Base-by-base conservation (phyloP, 2,113 vertebrate species). In the Chaenocephalus aceratus region DNA sequence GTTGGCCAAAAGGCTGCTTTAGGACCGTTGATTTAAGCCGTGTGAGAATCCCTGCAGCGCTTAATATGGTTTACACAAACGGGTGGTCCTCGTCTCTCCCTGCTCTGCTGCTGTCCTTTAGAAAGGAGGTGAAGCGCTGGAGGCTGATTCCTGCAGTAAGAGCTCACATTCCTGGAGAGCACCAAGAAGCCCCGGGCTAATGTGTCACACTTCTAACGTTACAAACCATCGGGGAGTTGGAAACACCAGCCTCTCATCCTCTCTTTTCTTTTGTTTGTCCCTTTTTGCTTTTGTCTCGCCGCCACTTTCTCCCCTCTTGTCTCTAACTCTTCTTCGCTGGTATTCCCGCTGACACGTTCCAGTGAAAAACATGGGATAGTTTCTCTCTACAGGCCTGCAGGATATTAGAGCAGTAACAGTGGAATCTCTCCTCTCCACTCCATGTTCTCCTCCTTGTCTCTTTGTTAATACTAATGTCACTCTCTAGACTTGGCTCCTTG, bases 141-240 rank as follows among this genome's bases (percentile, higher is more conserved):
- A 89, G 92, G 91, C 85, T 51, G 87, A 82, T 87, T 89, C 65
- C 76, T 79, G 69, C 84, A 81, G 77, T 36, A 82, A 79, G 80
- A 86, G 76, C 80, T 90, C 86, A 77, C 82, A 83, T 90, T 94
- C 91, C 91, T 87, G 84, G 82, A 81, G 84, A 84, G 85, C 75
- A 83, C 21, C 82, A 84, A 60, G 82, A 88, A 68, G 86, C 87
- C 84, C 58, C 71, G 1, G 88, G 89, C 86, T 82, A 80, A 79
- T 72, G 62, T 83, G 87, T 90, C 85, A 58, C 88, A 79, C 88
- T 79, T 86, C 85, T 91, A 89, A 89, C 81, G 18, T 88, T 83
- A 84, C 89, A 89, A 88, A 78, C 78, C 90, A 85, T 85, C 84
- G 68, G 88, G 74, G 82, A 73, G 60, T 73, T 90, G 75, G 54